These are phyloP conservation scores for Opisthocomus hoazin DNA, from an alignment of 2,113 vertebrate genomes.

Conservation along the genomic window DNA sequence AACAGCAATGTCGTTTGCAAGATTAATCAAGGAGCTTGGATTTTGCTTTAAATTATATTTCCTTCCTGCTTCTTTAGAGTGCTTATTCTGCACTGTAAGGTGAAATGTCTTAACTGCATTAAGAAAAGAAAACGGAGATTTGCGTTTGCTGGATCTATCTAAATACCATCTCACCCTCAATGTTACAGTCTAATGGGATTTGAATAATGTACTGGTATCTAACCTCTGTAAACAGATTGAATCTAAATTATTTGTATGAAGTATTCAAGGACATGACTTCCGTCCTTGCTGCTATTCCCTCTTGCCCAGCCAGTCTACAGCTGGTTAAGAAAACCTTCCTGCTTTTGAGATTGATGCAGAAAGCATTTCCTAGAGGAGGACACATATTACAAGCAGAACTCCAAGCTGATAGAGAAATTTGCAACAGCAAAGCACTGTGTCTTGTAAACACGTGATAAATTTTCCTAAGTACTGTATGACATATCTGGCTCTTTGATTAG, in stretches of 20 bases:
- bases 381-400: not conserved
- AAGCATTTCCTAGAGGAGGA: not conserved
- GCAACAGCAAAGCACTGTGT: not conserved
- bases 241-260: slow-evolving; percentile 30
- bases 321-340: not conserved
- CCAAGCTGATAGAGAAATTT: not conserved
- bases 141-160: not conserved
- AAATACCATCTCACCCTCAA: slow-evolving; percentile 3
- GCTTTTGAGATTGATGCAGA: not conserved
- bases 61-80: not conserved
- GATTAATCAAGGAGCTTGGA: not conserved
- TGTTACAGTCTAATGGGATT: slow-evolving; percentile 33
- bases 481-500: not conserved
- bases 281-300: not conserved
- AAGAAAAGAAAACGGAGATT: slow-evolving; percentile 10
- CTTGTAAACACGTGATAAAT: not conserved
- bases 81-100: not conserved
- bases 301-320: not conserved
- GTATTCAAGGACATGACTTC: slow-evolving; percentile 22
- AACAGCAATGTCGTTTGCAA: not conserved
- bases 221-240: slow-evolving; percentile 27
- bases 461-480: not conserved
- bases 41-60: not conserved
- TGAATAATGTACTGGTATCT: slow-evolving; percentile 20
- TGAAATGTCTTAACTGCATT: slow-evolving; percentile 27